Base-by-base conservation (phyloP, 2,113 vertebrate species). In the Camelus bactrianus region DNA sequence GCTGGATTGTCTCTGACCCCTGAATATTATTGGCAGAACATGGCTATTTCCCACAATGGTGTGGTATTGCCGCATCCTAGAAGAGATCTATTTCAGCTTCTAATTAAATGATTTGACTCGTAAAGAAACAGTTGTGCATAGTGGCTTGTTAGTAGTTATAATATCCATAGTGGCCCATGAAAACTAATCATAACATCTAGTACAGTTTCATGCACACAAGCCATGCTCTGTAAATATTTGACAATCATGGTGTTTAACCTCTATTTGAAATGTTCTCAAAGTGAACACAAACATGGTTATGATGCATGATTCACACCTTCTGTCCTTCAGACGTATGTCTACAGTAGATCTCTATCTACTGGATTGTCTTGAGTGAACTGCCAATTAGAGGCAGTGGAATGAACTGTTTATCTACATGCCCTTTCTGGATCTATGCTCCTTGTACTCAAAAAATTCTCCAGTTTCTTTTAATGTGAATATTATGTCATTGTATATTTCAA, bases 161-260 rank as follows among this genome's bases (percentile, higher is more conserved):
- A 42, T 46, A 13, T 50, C 56, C 26, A 13, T 7, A 26, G 46
- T 35, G 48, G 26, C 42, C 35, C 64, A 62, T 6, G n/a, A 60
- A 65, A 73, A 92, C 32, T 24, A 84, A 93, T 79, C 20, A 67
- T 54, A 79, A 62, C 14, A 32, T 72, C 38, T 73, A 83, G 13
- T 75, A 96, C 42, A 79, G 32, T 42, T 91, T 70, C 70, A 93
- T 72, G 65, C 87, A 56, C 13, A 90, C 22, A 89, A 64, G 20
- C 1, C 10, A 58, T 26, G 60, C 26, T 93, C 6, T 54, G 8
- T 85, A 95, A 96, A 95, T 95, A 73, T 90, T 90, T 91, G 65
- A 88, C 76, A 30, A 65, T 46, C 35, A 72, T 38, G 3, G 26
- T 76, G 8, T 67, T 92, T 85, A 76, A 81, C 22, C 83, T 77